phyloP scores from a whole-genome alignment of 2,113 vertebrate genomes.

The Pachypanchax playfairii region DNA sequence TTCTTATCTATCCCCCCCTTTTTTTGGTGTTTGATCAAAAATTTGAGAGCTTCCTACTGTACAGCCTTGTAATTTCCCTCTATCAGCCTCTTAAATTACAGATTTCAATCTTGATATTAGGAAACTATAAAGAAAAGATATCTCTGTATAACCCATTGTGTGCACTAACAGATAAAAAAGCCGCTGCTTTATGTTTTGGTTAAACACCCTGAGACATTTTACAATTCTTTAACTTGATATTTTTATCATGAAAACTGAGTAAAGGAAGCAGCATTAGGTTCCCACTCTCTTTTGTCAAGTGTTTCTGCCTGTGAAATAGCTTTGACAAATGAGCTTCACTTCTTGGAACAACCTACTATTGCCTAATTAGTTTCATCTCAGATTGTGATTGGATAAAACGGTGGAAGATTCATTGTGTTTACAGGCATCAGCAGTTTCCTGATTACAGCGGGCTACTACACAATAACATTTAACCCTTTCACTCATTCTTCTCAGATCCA shows the following conservation, averaged over 20 bases:
- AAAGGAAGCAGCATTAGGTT: constrained; percentile 8
- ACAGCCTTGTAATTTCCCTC: neutral
- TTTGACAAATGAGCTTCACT: constrained; percentile 62
- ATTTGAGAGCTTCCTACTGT: neutral
- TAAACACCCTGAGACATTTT: neutral
- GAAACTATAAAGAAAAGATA: neutral
- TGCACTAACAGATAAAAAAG: too few species aligned
- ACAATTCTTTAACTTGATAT: neutral
- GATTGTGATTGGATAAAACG: constrained; percentile 61
- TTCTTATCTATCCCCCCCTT: neutral
- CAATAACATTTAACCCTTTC: constrained; percentile 52
- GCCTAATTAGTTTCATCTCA: constrained; percentile 71
- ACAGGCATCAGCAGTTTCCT: constrained; percentile 72
- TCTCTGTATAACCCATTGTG: too few species aligned
- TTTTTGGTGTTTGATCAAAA: neutral
- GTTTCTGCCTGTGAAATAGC: constrained; percentile 21
- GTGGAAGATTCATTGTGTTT: constrained; percentile 61
- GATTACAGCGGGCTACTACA: constrained; percentile 57
- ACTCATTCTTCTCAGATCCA: constrained; percentile 22
- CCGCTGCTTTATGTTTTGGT: too few species aligned
- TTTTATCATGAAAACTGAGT: neutral
- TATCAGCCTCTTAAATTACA: neutral
- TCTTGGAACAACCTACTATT: constrained; percentile 60
- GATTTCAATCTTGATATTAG: neutral
- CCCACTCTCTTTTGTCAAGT: constrained; percentile 1